Evolutionary conservation across 2,888 invertebrate species (phyloP).

Genomic region (Calameuta idolon): DNA sequence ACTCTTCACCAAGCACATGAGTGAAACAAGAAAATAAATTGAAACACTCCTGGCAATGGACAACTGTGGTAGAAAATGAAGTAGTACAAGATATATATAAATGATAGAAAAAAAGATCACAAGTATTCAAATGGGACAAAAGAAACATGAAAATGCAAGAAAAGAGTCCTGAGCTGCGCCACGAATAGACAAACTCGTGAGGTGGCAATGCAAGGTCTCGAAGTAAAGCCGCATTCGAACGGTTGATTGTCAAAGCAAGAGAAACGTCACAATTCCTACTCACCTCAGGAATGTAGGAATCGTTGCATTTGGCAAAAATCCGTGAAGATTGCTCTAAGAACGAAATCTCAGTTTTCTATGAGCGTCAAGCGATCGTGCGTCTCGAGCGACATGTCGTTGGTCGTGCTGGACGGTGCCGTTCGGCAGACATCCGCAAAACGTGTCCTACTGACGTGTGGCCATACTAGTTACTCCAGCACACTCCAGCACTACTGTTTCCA

Average conservation of each 20-base stretch:
- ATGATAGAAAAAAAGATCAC: neutral
- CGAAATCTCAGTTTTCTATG: neutral
- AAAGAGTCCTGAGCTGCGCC: neutral
- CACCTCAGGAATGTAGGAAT: conserved; percentile 30
- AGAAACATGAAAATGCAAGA: neutral
- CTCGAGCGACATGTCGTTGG: neutral
- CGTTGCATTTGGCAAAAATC: conserved; percentile 26
- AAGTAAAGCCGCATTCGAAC: conserved; percentile 16
- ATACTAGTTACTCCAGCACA: neutral
- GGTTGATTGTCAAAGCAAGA: conserved; percentile 15
- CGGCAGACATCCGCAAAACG: neutral
- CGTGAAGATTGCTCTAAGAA: neutral
- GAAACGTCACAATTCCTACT: conserved; percentile 17
- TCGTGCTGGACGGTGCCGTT: neutral
- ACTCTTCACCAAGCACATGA: neutral
- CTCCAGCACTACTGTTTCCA: neutral
- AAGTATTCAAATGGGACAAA: neutral
- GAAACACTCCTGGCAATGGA: neutral
- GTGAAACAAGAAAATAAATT: neutral
- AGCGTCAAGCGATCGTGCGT: neutral
- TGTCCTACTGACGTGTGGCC: neutral
- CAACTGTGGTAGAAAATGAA: neutral
- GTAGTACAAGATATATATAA: neutral
- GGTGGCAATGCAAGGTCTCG: neutral
- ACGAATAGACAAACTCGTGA: neutral